Evolutionary conservation across 1,140 invertebrate genomes (phyloP), one percentile per base, ranked within the genome.

Genomic region (Antheraea pernyi): DNA sequence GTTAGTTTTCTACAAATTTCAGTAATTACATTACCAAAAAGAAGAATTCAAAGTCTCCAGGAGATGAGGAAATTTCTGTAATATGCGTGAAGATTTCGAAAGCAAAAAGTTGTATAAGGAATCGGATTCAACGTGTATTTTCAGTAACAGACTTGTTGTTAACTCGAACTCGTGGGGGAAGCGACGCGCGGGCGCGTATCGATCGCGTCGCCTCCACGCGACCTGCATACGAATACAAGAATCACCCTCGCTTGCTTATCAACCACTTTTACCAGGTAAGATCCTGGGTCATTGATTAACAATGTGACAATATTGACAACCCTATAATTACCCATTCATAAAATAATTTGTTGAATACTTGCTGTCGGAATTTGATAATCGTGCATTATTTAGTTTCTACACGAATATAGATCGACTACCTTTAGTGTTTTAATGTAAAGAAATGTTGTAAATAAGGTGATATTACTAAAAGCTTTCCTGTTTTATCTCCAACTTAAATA

Each of bases 101-200:
- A 46, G 39, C 39, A n/a, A 67, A 63, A 73, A 71, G 64, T 67
- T 37, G 58, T 65, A 19, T 16, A 68, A 73, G 71, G 65, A 75
- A 74, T 75, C 81, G 72, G 84, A 85, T 82, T 74, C 74, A 73
- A 81, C 13, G 78, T 80, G 74, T 81, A 78, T 82, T 85, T 84
- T 76, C 79, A 75, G 77, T 77, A 78, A 73, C 73, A 76, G 79
- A 80, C 79, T 82, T 81, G 80, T 74, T 48, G 39, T 53, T 65
- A 77, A 78, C 74, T 82, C 65, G 79, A 69, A 68, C 71, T 70
- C 70, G 82, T 77, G 77, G 75, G 82, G 81, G 87, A 81, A 78
- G 82, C 85, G 85, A 81, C 87, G 87, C 87, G 89, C 87, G 86
- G 87, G 85, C 88, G 87, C 89, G 88, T 88, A 91, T 91, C 84